Evolutionary conservation across 2,797 vertebrate species (phyloP).

Genomic region (Liparis tanakae): DNA sequence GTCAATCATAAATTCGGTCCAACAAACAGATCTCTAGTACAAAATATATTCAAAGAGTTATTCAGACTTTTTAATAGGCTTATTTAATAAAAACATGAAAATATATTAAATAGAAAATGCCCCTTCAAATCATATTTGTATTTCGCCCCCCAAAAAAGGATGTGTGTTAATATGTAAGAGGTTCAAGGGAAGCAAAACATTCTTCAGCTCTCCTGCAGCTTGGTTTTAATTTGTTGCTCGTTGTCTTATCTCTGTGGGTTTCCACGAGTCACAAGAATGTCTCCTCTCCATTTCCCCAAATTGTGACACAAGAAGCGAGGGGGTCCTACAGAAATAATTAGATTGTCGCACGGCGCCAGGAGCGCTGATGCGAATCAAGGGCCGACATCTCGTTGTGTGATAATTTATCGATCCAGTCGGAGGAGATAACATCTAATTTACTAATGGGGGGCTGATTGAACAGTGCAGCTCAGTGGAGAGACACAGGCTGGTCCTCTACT

Average conservation of each 20-base stretch:
- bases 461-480: conserved; percentile 46
- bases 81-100: conserved; percentile 38
- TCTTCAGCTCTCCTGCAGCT: conserved; percentile 1
- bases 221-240: conserved; percentile 39
- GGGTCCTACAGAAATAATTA: conserved; percentile 70
- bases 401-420: conserved; percentile 73
- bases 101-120: conserved; percentile 31
- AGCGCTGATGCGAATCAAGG: conserved; percentile 64
- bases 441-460: conserved; percentile 73
- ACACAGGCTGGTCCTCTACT: conserved; percentile 17
- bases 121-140: conserved; percentile 42
- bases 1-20: too few species aligned
- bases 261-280: conserved; percentile 43
- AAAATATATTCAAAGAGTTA: too few species aligned
- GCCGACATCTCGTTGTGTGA: conserved; percentile 74
- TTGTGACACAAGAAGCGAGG: conserved; percentile 43
- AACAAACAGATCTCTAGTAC: too few species aligned
- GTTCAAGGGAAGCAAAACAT: too few species aligned
- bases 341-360: conserved; percentile 64
- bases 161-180: neutral
- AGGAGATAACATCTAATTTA: conserved; percentile 73
- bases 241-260: conserved; percentile 26
- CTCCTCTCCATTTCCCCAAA: conserved; percentile 52
- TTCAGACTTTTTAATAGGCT: conserved; percentile 2
- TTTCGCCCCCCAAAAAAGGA: conserved; percentile 17